Conservation (phyloP, 2,113 vertebrate species). For the Corvus hawaiiensis region DNA sequence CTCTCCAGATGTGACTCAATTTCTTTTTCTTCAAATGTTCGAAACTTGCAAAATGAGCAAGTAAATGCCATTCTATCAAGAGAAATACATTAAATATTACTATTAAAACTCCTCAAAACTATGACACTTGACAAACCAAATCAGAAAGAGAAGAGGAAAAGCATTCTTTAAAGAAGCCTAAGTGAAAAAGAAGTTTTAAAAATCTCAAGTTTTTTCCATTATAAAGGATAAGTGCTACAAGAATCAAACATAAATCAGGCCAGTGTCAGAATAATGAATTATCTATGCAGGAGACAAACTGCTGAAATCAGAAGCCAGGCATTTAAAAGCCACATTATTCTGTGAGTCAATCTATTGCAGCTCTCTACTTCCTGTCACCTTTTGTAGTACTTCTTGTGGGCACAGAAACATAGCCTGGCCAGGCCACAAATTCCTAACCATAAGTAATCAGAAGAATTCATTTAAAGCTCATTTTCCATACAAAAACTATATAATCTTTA, state of each 20-base stretch:
- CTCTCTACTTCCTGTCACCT: neutral
- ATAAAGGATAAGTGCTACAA: neutral
- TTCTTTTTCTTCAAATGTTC: conserved; percentile 85
- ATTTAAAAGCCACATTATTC: neutral
- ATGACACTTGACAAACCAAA: neutral
- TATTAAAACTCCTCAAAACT: neutral
- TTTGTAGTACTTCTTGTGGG: neutral
- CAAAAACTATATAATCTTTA: neutral
- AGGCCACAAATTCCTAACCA: neutral
- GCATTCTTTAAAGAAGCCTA: neutral
- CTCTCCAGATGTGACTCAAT: conserved; percentile 85
- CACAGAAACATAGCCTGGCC: neutral
- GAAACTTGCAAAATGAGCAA: conserved; percentile 88
- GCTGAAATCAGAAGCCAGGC: neutral
- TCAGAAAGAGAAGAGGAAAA: neutral
- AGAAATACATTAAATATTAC: neutral
- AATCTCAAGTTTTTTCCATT: neutral
- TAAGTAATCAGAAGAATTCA: neutral
- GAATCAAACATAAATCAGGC: neutral
- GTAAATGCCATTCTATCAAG: conserved; percentile 80
- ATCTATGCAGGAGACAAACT: neutral
- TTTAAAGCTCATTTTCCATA: neutral
- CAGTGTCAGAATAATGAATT: neutral
- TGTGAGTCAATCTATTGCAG: neutral
- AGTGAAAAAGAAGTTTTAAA: neutral